A percentile compares a stretch with the other conserved stretches of the same genome.
Conservation (phyloP, 2,797 vertebrate species). For the Hydrocynus forskahlii region DNA sequence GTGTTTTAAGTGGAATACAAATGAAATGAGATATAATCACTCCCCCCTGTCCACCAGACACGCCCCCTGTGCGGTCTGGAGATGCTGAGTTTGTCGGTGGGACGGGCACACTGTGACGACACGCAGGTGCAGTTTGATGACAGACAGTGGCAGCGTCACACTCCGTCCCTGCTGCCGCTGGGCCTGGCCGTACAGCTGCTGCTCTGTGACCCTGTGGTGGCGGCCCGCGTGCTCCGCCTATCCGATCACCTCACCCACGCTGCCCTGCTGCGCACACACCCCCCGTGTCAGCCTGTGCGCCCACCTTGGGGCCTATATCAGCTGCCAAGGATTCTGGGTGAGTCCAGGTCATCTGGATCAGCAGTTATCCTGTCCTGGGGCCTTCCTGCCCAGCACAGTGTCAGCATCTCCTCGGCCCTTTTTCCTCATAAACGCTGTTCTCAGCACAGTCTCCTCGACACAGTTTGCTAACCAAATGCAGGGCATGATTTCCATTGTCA, state of each 20-base stretch:
- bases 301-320: conserved; percentile 51
- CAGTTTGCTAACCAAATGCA: no score
- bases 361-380: neutral
- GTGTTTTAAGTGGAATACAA: no score
- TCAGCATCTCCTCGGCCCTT: neutral
- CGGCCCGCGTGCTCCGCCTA: conserved; percentile 37
- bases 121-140: conserved; percentile 27
- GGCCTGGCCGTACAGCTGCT: conserved; percentile 44
- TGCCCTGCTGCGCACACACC: conserved; percentile 48
- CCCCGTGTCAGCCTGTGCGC: conserved; percentile 46
- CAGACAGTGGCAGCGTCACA: conserved; percentile 42
- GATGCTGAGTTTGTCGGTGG: conserved; percentile 52
- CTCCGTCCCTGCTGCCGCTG: conserved; percentile 46
- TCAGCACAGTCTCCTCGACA: no score
- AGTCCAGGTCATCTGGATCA: neutral
- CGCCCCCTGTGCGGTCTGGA: conserved; percentile 35
- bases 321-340: conserved; percentile 58
- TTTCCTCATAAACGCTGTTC: no score
- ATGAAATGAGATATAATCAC: neutral
- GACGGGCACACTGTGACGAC: conserved; percentile 42
- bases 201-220: conserved; percentile 25
- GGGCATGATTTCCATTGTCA: no score
- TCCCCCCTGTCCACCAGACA: neutral
- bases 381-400: neutral
- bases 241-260: conserved; percentile 57